A percentile compares a stretch with the other conserved stretches of the same genome.
phyloP scores from a whole-genome alignment of 1,140 invertebrate species.

The Pteromalus puparum region DNA sequence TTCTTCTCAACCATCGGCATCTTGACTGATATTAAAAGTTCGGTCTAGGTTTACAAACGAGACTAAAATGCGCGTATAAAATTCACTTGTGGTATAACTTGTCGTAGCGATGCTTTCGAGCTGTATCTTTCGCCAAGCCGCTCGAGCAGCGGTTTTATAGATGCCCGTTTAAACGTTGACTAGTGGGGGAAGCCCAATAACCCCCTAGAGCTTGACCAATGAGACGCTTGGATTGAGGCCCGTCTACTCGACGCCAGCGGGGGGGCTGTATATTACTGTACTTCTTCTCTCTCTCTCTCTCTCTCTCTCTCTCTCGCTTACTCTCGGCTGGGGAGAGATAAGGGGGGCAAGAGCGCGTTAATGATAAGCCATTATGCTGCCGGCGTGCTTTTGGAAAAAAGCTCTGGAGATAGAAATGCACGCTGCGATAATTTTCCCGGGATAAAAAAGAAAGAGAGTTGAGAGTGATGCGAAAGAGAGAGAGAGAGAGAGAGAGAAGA shows the following conservation, averaged over 20 bases:
- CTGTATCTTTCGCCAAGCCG: background rate
- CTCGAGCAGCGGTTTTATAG: conserved; percentile 17
- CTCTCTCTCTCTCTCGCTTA: too few relatives aligned
- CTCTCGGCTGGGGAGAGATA: too few relatives aligned
- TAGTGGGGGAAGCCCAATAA: background rate
- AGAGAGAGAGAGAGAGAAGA: too few relatives aligned
- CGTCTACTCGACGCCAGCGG: too few relatives aligned
- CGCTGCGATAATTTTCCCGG: too few relatives aligned
- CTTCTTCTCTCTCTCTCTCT: background rate
- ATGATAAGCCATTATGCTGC: background rate
- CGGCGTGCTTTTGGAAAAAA: background rate
- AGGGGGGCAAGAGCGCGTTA: too few relatives aligned
- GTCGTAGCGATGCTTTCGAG: background rate
- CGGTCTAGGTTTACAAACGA: too few relatives aligned
- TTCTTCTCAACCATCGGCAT: conserved; percentile 59
- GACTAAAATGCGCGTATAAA: too few relatives aligned
- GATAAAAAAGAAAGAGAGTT: too few relatives aligned
- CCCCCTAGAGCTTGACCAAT: background rate
- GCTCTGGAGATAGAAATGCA: background rate
- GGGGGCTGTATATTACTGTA: background rate
- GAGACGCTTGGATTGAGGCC: background rate
- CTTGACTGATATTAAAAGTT: conserved; percentile 70
- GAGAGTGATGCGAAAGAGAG: too few relatives aligned
- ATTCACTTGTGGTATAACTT: conserved; percentile 29
- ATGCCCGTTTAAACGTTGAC: background rate